Evolutionary conservation across 2,113 vertebrate genomes (phyloP), one percentile per base, ranked within the genome.

Genomic region (Etheostoma spectabile): DNA sequence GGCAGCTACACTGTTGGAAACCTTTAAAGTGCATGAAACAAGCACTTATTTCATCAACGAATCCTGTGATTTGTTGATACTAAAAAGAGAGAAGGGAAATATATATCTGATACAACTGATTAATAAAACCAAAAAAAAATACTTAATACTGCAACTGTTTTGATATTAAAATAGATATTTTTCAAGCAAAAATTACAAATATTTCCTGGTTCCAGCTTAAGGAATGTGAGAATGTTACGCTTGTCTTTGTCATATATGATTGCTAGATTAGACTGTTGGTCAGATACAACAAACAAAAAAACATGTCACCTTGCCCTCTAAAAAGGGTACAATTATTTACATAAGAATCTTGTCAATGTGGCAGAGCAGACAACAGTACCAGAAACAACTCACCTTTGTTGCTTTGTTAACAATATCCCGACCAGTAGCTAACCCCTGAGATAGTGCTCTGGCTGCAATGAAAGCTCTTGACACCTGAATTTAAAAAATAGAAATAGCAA

Each of bases 371-470:
- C 42, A 15, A 35, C 49, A 62, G 42, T 22, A 51, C 6, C 38
- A 22, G 11, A 16, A 70, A 24, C 6, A 27, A 80, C 38, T 83
- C 69, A 97, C 97, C 95, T 97, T 96, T 48, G 95, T 92, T 4
- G 96, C 94, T 88, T 96, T 96, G 79, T 91, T 96, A 80, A 96
- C 95, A 65, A 97, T 95, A 65, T 96, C 96, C 77, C 95, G 93
- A 66, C 96, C 96, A 0, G 94, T 94, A 22, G 95, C 96, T 84
- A 98, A 91, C 62, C 95, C 96, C 82, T 96, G 95, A 18, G 96
- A 93, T 16, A 98, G 90, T 0, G 96, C 94, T 59, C 96, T 95
- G 24, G 96, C 96, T 10, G 96, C 96, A 67, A 97, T 95, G 49
- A 97, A 93, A 19, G 96, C 96, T 69, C 96, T 94, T 0, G 95